Evolutionary conservation across 2,888 invertebrate genomes (phyloP), one percentile per base, ranked within the genome.

Genomic region (Zygothrica quintamaculata): DNA sequence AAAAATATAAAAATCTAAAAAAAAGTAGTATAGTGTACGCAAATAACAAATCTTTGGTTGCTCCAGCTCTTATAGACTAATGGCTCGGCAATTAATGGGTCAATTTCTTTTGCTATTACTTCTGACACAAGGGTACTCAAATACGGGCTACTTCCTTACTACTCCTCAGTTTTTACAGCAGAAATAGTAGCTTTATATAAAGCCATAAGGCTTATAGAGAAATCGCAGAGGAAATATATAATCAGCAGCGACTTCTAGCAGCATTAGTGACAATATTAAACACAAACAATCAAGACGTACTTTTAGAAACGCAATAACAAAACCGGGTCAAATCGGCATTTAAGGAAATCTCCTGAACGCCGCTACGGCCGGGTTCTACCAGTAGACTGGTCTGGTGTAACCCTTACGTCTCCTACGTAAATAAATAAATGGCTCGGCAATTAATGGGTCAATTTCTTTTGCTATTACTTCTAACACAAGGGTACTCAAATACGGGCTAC

Each of bases 381-480:
- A n/a, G n/a, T n/a, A n/a, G n/a, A n/a, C n/a, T n/a, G n/a, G n/a
- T n/a, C n/a, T n/a, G n/a, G n/a, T n/a, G n/a, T n/a, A n/a, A n/a
- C n/a, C n/a, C n/a, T n/a, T n/a, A n/a, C n/a, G n/a, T n/a, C n/a
- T 1, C 8, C 16, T 3, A 2, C 8, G 16, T 39, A 39, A 18
- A 7, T 39, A 18, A 16, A 39, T 9, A 13, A 18, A 39, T 9
- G 39, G 39, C 3, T 39, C 39, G 2, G 16, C 13, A 39, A 9
- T 13, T 6, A 13, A 39, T n/a, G 4, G 1, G 18, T 15, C 39
- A 16, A 39, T 39, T 1, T 2, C 39, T 1, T 43, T 29, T 15
- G 11, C 43, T 13, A 43, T 43, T 22, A 29, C 51, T 16, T 29
- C 51, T n/a, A 40, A 42, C 33, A 52, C 40, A 33, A 7, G n/a